Evolutionary conservation across 2,113 vertebrate species (phyloP), one percentile per base, ranked within the genome.

Genomic region (Podilymbus podiceps): DNA sequence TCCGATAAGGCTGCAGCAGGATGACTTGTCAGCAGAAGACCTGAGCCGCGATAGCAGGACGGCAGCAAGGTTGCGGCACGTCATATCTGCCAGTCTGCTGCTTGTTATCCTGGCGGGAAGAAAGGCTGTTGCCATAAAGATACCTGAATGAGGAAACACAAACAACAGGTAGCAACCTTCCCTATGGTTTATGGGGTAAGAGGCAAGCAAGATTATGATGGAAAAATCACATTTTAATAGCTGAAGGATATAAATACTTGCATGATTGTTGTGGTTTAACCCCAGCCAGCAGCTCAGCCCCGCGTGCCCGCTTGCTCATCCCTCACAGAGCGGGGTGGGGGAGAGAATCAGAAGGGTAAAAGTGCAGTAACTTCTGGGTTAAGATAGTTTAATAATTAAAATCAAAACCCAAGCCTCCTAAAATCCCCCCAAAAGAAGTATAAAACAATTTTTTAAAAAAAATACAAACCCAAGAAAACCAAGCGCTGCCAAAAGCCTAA

Each of bases 41-140:
- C 46, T 1, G 2, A 64, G 69, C 31, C 47, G 53, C 9, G 12
- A 24, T 30, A 68, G 17, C 42, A 78, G 27, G 55, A 64, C 16
- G 66, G 73, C 84, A 63, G 59, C 16, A 4, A 30, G 42, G 28
- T 5, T 74, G 17, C n/a, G 67, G 72, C 31, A 71, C 19, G 30
- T 18, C 1, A 1, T 9, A 2, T 6, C 12, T 19, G 22, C 35
- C n/a, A n/a, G 27, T 21, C 44, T 0, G 0, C 20, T 64, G 30
- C 81, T 63, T 35, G 38, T 50, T 80, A 53, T 5, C 49, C 38
- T n/a, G 59, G 59, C 35, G 33, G 10, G 35, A 68, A n/a, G 62
- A 58, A 80, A 89, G 21, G 50, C 62, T 44, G 60, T 13, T 38
- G 50, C 78, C 87, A 55, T 71, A 55, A 86, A 53, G 52, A 85